These are phyloP conservation scores for Thereva nobilitata DNA, from an alignment of 2,888 invertebrate genomes.

Conservation along the genomic window DNA sequence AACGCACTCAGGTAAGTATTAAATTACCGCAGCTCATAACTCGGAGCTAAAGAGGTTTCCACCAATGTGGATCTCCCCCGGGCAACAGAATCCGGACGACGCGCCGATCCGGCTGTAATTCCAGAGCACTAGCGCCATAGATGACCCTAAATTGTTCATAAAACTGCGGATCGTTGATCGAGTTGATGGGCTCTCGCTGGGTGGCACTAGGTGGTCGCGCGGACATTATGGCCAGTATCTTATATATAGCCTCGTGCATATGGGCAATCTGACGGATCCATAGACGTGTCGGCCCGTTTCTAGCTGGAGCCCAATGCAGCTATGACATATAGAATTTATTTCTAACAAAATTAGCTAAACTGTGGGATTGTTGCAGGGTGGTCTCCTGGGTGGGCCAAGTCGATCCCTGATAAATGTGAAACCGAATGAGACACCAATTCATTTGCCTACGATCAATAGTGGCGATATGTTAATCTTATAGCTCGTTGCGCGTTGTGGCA, in stretches of 20 bases:
- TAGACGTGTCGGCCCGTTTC: conserved; percentile 16
- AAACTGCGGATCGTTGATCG: conserved; percentile 27
- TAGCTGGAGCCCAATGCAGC: conserved; percentile 8
- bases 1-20: no score
- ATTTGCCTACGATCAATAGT: no score
- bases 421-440: no score
- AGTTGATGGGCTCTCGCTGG: conserved; percentile 24
- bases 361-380: conserved; percentile 13
- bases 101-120: conserved; percentile 12
- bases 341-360: conserved; percentile 22
- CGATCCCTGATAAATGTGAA: no score
- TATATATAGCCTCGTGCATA: background rate
- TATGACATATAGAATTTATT: conserved; percentile 19
- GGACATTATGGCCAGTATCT: background rate
- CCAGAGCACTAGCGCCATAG: conserved; percentile 27
- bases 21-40: no score
- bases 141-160: conserved; percentile 30
- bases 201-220: conserved; percentile 5
- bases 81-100: no score
- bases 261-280: conserved; percentile 4
- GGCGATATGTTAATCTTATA: no score
- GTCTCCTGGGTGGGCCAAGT: conserved; percentile 24
- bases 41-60: no score
- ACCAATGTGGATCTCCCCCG: no score
- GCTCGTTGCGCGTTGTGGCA: no score